These are phyloP conservation scores for Sander lucioperca DNA, from an alignment of 2,113 vertebrate species.

Conservation along the genomic window DNA sequence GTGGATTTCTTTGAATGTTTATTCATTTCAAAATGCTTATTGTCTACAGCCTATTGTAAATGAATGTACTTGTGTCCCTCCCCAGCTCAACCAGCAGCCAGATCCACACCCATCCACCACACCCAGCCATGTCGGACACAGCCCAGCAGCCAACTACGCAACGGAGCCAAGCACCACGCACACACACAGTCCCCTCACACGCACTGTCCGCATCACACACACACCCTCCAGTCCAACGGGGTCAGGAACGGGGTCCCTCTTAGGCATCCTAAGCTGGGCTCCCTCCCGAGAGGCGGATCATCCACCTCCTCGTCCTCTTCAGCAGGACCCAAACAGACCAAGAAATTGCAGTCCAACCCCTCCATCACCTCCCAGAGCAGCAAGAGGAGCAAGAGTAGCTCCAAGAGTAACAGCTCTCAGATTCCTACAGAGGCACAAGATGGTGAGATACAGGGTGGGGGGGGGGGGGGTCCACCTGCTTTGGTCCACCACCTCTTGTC, in stretches of 20 bases:
- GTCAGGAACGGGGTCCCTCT: constrained; percentile 77
- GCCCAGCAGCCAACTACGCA: constrained; percentile 80
- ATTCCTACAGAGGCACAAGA: constrained; percentile 93
- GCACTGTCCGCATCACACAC: constrained; percentile 71
- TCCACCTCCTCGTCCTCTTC: constrained; percentile 83
- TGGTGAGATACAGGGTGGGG: constrained; percentile 89
- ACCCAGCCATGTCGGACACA: constrained; percentile 71
- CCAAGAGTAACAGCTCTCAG: constrained; percentile 91
- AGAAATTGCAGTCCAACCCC: constrained; percentile 90
- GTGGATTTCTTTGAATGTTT: background rate
- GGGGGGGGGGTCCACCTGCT: too few species aligned
- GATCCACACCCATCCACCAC: constrained; percentile 71
- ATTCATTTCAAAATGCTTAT: background rate
- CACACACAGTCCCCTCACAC: constrained; percentile 68
- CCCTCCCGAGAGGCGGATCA: constrained; percentile 77
- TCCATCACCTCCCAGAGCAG: constrained; percentile 94
- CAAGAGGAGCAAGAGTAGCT: constrained; percentile 93
- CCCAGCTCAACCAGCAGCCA: constrained; percentile 83
- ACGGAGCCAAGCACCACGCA: constrained; percentile 78
- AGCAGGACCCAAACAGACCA: constrained; percentile 81
- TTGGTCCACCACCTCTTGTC: constrained; percentile 1
- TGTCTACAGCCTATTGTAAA: constrained; percentile 4
- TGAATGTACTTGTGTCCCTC: constrained; percentile 23
- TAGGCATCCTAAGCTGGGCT: constrained; percentile 74
- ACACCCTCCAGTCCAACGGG: constrained; percentile 64